Evolutionary conservation across 2,888 invertebrate species (phyloP), one percentile per base, ranked within the genome.

Genomic region (Mylabris sibirica): DNA sequence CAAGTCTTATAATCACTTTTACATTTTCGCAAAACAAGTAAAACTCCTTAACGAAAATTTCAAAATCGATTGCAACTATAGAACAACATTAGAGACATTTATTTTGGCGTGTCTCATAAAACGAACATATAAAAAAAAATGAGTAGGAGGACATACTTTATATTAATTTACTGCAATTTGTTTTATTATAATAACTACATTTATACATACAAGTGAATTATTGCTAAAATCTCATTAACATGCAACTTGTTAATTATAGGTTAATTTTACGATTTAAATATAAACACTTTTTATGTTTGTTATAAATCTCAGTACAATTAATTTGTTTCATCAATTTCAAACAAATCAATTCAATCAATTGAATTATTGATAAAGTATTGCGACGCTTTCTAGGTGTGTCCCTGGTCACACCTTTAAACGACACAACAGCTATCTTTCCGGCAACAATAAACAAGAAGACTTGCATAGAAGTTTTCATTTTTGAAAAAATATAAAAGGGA

Each of bases 1-100:
- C 63, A 41, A 59, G 41, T 57, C 65, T 12, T 12, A 24, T 53
- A 53, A 53, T 53, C 53, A 22, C 24, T 53, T 53, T 5, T 12
- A 12, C 12, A 22, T 53, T 53, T 24, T 49, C 20, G 49, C 8
- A 20, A 20, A 49, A 49, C 20, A 49, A 2, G 49, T 20, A 2
- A 49, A 20, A 49, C 17, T 44, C 17, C 17, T 17, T 17, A 44
- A n/a, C 20, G 11, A 9, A 20, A 49, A 3, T 22, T 20, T 20
- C 0, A 20, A 49, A 49, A 49, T 49, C 49, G 49, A 44, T 44
- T 5, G 44, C 17, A 3, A 8, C 17, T 1, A 0, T 6, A 44
- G 5, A 49, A 49, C 49, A 44, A 44, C 17, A 14, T 4, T 38
- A 14, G 12, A 44, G 2, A 3, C 20, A 17, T 44, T 44, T n/a